These are phyloP conservation scores for Catocala nupta DNA, from an alignment of 2,888 invertebrate genomes.

Conservation along the genomic window DNA sequence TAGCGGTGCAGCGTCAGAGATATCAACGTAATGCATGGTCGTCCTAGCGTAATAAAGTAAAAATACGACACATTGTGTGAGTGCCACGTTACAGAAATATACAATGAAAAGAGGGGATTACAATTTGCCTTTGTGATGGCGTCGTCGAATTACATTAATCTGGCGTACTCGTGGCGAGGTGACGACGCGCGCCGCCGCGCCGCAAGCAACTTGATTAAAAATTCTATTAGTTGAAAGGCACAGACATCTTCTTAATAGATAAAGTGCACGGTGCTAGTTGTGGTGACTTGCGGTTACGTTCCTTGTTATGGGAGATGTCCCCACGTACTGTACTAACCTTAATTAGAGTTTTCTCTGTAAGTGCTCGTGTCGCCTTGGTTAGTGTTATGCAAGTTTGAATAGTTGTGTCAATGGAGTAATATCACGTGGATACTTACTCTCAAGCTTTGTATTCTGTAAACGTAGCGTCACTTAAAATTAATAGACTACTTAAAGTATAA, in stretches of 20 bases:
- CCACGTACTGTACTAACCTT: slow-evolving; percentile 42
- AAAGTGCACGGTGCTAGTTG: slow-evolving; percentile 73
- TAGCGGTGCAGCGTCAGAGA: slow-evolving; percentile 48
- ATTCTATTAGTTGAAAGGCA: slow-evolving; percentile 86
- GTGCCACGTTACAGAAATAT: slow-evolving; percentile 76
- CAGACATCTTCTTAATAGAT: slow-evolving; percentile 82
- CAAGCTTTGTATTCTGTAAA: too few relatives aligned
- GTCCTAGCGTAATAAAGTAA: slow-evolving; percentile 64
- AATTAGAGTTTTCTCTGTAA: slow-evolving; percentile 45
- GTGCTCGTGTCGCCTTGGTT: slow-evolving; percentile 31
- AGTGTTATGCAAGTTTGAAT: slow-evolving; percentile 18
- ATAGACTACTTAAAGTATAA: too few relatives aligned
- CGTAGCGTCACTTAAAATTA: too few relatives aligned
- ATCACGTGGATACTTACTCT: too few relatives aligned
- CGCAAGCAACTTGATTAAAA: slow-evolving; percentile 86
- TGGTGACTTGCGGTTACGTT: slow-evolving; percentile 57
- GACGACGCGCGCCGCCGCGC: slow-evolving; percentile 65
- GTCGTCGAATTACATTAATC: slow-evolving; percentile 87
- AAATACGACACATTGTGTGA: slow-evolving; percentile 75
- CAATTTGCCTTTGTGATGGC: slow-evolving; percentile 87
- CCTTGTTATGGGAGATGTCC: slow-evolving; percentile 38
- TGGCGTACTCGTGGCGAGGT: slow-evolving; percentile 75
- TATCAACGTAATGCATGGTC: slow-evolving; percentile 54
- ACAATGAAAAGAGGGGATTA: slow-evolving; percentile 83
- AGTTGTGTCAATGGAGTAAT: background rate